Base-by-base conservation (phyloP, 2,113 vertebrate species). In the Rhabdornis inornatus region DNA sequence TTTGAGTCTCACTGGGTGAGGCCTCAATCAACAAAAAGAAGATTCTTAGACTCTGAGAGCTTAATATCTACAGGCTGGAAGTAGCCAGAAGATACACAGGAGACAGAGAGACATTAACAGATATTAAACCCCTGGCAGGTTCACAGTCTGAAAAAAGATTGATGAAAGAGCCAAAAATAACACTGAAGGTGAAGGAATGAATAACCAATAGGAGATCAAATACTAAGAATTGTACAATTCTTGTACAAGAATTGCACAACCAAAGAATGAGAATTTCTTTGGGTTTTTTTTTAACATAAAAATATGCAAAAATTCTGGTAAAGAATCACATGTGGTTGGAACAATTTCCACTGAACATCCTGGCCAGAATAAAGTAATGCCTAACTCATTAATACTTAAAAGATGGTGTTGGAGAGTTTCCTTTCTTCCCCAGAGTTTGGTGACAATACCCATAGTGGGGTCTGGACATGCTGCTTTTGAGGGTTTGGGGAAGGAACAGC, bases 221-320 rank as follows among this genome's bases (percentile, higher is more conserved):
- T 37, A 44, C 6, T 52, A 37, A 52, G 45, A 60, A 87, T 1
- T 77, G 40, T 42, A 42, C 40, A 42, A 42, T 42, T 42, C 40
- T 42, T 15, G 14, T 42, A 42, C 40, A 42, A 42, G 40, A 42
- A 42, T 42, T 44, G 33, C 33, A 50, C 33, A 68, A 59, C 22
- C 53, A 52, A 42, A 27, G 22, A 68, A 68, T 21, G 9, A 68
- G 14, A 59, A 52, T 59, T 50, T 50, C 6, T 44, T 52, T 35
- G n/a, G 2, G 1, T 1, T 1, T 15, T n/a, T 44, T 66, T 35
- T 9, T 4, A 44, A 77, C 2, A 8, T 37, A 59, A 33, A 68
- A 52, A 27, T 52, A 27, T 4, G 7, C 33, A 17, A 37, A 76
- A 44, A 52, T 7, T 44, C 44, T 59, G 27, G 44, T 60, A 59